These are phyloP conservation scores for Syngnathus scovelli DNA, from an alignment of 2,113 vertebrate genomes.

Conservation along the genomic window DNA sequence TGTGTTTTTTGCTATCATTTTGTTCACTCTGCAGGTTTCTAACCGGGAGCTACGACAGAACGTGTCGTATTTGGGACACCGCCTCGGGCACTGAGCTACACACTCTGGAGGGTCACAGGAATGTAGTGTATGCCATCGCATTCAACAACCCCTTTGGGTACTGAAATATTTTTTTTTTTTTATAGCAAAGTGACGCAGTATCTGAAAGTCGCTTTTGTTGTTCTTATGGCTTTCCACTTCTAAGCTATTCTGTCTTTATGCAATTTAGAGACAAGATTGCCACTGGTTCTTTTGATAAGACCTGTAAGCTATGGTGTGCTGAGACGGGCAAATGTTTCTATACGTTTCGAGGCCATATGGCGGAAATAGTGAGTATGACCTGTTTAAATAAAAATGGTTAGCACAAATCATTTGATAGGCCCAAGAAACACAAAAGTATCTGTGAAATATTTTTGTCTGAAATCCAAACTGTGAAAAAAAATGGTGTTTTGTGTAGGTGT, in stretches of 20 bases:
- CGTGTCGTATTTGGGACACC: slow-evolving; percentile 92
- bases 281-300: slow-evolving; percentile 95
- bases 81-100: slow-evolving; percentile 79
- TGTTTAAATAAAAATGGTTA: neutral
- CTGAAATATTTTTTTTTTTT: slow-evolving; percentile 15
- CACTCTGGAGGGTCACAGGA: slow-evolving; percentile 81
- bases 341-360: slow-evolving; percentile 84
- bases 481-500: slow-evolving; percentile 73
- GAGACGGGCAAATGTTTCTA: slow-evolving; percentile 89
- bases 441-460: neutral
- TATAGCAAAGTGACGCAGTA: neutral
- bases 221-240: neutral
- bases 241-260: slow-evolving; percentile 24
- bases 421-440: neutral
- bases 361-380: slow-evolving; percentile 84
- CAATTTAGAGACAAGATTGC: slow-evolving; percentile 88
- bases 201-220: neutral
- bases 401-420: neutral
- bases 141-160: slow-evolving; percentile 98
- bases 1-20: neutral
- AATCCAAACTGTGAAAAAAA: neutral
- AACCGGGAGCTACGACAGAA: slow-evolving; percentile 95
- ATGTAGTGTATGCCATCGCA: slow-evolving; percentile 89
- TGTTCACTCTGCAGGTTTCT: slow-evolving; percentile 77
- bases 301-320: slow-evolving; percentile 87